Conservation (phyloP, 2,888 invertebrate species). For the Acronicta aceris region DNA sequence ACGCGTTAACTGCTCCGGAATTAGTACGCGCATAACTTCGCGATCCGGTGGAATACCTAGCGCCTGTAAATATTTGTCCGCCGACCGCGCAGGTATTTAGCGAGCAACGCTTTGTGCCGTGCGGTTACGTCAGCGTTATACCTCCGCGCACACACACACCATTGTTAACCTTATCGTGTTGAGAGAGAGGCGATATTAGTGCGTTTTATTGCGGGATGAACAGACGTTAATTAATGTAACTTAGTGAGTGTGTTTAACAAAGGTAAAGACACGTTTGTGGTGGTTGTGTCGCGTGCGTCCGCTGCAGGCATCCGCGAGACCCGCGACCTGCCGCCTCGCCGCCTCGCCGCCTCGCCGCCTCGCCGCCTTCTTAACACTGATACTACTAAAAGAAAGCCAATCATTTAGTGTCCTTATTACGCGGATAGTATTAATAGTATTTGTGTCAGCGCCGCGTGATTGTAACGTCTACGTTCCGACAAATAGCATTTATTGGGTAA, state of each 20-base stretch:
- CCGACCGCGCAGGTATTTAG: conserved; percentile 36
- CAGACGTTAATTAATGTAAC: conserved; percentile 45
- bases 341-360: too few relatives aligned
- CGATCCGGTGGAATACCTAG: conserved; percentile 31
- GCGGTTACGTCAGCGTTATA: conserved; percentile 19
- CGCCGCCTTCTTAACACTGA: too few relatives aligned
- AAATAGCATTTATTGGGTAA: background rate
- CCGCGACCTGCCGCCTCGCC: too few relatives aligned
- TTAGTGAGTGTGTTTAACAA: conserved; percentile 40
- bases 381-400: too few relatives aligned
- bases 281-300: conserved; percentile 11
- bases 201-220: conserved; percentile 12
- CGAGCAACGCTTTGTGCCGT: conserved; percentile 33
- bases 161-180: background rate
- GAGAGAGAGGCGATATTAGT: conserved; percentile 3
- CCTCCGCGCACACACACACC: background rate
- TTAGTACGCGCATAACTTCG: conserved; percentile 41
- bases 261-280: conserved; percentile 38
- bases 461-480: too few relatives aligned
- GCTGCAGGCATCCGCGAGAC: background rate
- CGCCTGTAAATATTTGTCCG: conserved; percentile 44
- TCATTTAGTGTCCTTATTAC: too few relatives aligned
- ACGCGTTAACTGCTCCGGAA: conserved; percentile 28
- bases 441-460: too few relatives aligned
- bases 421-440: too few relatives aligned